Conservation (phyloP, 2,888 invertebrate genomes). For the Mythimna impura region DNA sequence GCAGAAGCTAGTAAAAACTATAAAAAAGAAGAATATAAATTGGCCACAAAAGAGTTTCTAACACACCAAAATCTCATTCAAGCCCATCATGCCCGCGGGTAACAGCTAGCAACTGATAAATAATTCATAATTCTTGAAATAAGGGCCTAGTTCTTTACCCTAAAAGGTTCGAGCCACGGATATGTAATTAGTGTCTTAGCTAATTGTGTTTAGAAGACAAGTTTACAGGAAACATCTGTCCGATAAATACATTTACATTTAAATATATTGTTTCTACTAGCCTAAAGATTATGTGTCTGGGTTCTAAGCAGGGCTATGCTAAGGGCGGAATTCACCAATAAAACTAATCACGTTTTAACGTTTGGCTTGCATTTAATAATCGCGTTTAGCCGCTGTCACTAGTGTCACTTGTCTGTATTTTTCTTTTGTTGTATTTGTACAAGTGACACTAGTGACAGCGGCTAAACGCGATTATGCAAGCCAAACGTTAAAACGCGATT, state of each 20-base stretch:
- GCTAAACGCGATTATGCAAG: too few relatives aligned
- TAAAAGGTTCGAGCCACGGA: conserved; percentile 29
- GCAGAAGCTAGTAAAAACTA: too few relatives aligned
- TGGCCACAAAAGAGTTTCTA: not conserved
- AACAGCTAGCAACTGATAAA: conserved; percentile 7
- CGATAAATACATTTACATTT: conserved; percentile 7
- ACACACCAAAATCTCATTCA: not conserved
- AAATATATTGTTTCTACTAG: not conserved
- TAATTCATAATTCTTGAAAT: conserved; percentile 40
- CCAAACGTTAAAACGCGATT: too few relatives aligned
- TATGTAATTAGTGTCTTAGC: conserved; percentile 40
- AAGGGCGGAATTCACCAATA: too few relatives aligned
- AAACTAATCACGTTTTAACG: too few relatives aligned
- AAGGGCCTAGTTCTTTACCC: conserved; percentile 13
- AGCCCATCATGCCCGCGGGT: not conserved
- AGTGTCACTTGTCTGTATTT: too few relatives aligned
- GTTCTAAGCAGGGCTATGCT: not conserved
- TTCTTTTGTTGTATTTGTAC: too few relatives aligned
- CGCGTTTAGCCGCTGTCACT: too few relatives aligned
- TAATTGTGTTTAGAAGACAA: conserved; percentile 17
- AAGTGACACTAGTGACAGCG: too few relatives aligned
- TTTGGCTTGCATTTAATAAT: too few relatives aligned
- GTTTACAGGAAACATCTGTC: conserved; percentile 33
- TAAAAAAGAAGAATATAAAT: not conserved
- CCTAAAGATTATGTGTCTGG: not conserved